A percentile compares a stretch with the other conserved stretches of the same genome.
Evolutionary conservation across 2,797 vertebrate genomes (phyloP).

Genomic region (Acanthurus tractus): DNA sequence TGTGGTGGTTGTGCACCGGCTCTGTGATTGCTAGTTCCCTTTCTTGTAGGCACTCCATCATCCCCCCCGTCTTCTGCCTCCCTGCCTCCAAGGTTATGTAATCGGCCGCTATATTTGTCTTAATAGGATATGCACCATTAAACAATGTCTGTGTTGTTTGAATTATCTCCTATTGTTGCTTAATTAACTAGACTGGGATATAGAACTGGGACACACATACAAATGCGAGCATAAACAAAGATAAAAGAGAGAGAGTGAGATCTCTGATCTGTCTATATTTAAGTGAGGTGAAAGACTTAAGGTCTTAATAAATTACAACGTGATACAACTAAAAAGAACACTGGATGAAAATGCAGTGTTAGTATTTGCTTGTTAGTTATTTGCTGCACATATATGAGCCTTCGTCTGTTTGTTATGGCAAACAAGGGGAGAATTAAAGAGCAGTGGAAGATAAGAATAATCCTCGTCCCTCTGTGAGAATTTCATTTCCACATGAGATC

Average conservation of each 20-base stretch:
- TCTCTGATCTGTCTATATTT: conserved; percentile 22
- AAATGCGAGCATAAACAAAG: conserved; percentile 35
- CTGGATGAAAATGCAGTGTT: conserved; percentile 1
- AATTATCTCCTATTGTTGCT: conserved; percentile 68
- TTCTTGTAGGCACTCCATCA: conserved; percentile 54
- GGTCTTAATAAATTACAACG: no score
- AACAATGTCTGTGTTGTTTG: conserved; percentile 69
- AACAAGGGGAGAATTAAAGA: conserved; percentile 22
- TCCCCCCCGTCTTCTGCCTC: conserved; percentile 37
- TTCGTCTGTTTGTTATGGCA: conserved; percentile 3
- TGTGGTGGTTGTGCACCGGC: conserved; percentile 17
- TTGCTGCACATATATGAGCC: conserved; percentile 4
- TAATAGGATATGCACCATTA: conserved; percentile 74
- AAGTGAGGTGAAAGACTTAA: neutral
- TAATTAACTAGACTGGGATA: conserved; percentile 67
- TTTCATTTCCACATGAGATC: conserved; percentile 57
- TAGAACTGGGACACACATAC: conserved; percentile 5
- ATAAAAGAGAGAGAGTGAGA: conserved; percentile 27
- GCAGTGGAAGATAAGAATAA: conserved; percentile 44
- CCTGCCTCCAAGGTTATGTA: conserved; percentile 75
- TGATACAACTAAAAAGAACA: neutral
- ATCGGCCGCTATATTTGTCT: conserved; percentile 78
- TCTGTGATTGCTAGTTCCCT: conserved; percentile 50
- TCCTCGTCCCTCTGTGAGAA: conserved; percentile 34
- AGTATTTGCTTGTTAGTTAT: neutral